Evolutionary conservation across 1,140 invertebrate species (phyloP), one percentile per base, ranked within the genome.

Genomic region (Nixonia krombeini): DNA sequence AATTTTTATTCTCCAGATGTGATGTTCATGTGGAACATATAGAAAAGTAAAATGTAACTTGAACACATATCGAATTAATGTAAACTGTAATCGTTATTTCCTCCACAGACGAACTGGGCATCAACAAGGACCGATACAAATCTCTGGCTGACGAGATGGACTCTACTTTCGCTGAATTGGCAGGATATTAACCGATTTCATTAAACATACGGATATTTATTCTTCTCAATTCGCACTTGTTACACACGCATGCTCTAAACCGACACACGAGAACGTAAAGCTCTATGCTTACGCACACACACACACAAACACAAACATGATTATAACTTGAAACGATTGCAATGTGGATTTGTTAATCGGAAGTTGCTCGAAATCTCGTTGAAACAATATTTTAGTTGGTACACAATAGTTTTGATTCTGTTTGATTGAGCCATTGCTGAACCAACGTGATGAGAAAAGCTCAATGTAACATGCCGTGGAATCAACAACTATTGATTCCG

Each of bases 71-170:
- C n/a, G n/a, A n/a, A n/a, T n/a, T n/a, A n/a, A n/a, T n/a, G n/a
- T n/a, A n/a, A n/a, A n/a, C n/a, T n/a, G n/a, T n/a, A n/a, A n/a
- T n/a, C n/a, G 0, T 61, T 46, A 33, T 57, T 53, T 65, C 17
- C 56, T 55, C 85, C 84, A 29, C 89, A 98, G 97, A 98, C 87
- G 97, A 99, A 88, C 89, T 99, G 87, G 94, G 97, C 78, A 94
- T 96, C 90, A 97, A 99, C 90, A 98, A 98, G 90, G 96, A 99
- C 90, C 94, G 95, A 91, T 99, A 97, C 94, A 99, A 98, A 90
- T 92, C 91, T 69, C 87, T 93, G 85, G 92, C 92, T 76, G 96
- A 98, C 87, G 97, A 99, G 86, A 94, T 99, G 93, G 96, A 98
- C 89, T 87, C 88, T 67, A 93, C 92, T 61, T 93, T 93, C 80